These are phyloP conservation scores for Elaeidobius kamerunicus DNA, from an alignment of 2,888 invertebrate species.

Conservation along the genomic window DNA sequence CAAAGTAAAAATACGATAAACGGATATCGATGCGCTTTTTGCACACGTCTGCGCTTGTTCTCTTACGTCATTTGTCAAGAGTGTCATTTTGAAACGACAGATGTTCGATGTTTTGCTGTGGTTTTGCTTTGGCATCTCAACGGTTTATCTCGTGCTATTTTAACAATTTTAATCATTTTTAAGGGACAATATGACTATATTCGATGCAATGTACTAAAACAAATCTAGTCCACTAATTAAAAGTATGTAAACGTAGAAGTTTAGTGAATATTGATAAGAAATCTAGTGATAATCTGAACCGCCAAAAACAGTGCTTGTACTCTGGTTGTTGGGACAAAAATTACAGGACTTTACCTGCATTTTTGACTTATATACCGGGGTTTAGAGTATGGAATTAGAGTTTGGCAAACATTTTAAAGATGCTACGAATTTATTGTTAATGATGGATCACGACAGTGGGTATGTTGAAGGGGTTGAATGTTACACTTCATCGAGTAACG, in stretches of 20 bases:
- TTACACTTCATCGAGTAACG: conserved; percentile 43
- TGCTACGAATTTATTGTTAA: conserved; percentile 26
- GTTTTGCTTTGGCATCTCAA: neutral
- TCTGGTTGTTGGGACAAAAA: neutral
- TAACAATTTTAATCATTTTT: neutral
- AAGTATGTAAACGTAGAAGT: neutral
- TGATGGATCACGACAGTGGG: conserved; percentile 47
- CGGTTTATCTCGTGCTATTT: conserved; percentile 2
- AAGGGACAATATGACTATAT: neutral
- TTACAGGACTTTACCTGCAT: neutral
- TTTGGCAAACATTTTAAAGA: conserved; percentile 24
- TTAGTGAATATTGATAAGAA: conserved; percentile 2
- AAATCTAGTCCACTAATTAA: neutral
- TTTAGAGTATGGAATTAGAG: conserved; percentile 27
- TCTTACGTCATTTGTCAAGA: neutral
- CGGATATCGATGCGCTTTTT: no score
- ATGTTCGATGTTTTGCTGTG: conserved; percentile 7
- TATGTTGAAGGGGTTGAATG: conserved; percentile 34
- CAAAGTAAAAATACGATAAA: no score
- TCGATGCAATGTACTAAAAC: neutral
- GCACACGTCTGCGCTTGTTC: no score
- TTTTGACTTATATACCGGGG: neutral
- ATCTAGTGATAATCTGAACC: neutral
- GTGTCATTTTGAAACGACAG: neutral
- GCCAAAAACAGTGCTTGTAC: conserved; percentile 8